A percentile compares a stretch with the other conserved stretches of the same genome.
Conservation (phyloP, 2,888 invertebrate genomes). For the Diloba caeruleocephala region DNA sequence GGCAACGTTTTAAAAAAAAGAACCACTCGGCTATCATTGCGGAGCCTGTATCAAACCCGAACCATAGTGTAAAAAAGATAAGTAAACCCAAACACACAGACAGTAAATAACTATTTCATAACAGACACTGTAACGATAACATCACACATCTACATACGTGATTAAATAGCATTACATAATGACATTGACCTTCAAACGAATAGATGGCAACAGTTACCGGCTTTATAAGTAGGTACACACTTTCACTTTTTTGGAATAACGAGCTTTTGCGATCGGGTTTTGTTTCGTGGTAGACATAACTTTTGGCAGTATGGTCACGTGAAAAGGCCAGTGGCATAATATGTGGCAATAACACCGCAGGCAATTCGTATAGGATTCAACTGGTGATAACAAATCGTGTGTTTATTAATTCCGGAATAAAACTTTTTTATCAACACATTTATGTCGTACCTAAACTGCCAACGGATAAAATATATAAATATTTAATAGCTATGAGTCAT, state of each 20-base stretch:
- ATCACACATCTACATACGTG: neutral
- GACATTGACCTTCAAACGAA: conserved; percentile 37
- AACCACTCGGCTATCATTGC: too few species aligned
- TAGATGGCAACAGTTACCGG: conserved; percentile 15
- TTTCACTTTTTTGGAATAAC: conserved; percentile 31
- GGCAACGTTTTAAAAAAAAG: too few species aligned
- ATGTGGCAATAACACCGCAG: too few species aligned
- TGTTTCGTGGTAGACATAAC: neutral
- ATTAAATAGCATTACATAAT: conserved; percentile 13
- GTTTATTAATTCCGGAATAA: conserved; percentile 9
- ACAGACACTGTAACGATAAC: conserved; percentile 18
- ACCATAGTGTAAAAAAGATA: too few species aligned
- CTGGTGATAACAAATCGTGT: conserved; percentile 13
- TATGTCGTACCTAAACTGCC: conserved; percentile 26
- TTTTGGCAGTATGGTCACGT: too few species aligned
- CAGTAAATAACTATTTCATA: conserved; percentile 4
- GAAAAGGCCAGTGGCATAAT: too few species aligned
- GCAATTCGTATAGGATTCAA: conserved; percentile 36
- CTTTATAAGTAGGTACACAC: conserved; percentile 12
- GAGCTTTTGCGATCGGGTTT: neutral
- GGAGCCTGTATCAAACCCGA: too few species aligned
- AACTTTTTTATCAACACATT: too few species aligned
- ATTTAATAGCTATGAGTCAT: conserved; percentile 36
- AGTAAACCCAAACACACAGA: neutral
- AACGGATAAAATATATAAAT: conserved; percentile 43